These are phyloP conservation scores for Phaethornis superciliosus DNA, from an alignment of 2,113 vertebrate genomes.

Conservation along the genomic window DNA sequence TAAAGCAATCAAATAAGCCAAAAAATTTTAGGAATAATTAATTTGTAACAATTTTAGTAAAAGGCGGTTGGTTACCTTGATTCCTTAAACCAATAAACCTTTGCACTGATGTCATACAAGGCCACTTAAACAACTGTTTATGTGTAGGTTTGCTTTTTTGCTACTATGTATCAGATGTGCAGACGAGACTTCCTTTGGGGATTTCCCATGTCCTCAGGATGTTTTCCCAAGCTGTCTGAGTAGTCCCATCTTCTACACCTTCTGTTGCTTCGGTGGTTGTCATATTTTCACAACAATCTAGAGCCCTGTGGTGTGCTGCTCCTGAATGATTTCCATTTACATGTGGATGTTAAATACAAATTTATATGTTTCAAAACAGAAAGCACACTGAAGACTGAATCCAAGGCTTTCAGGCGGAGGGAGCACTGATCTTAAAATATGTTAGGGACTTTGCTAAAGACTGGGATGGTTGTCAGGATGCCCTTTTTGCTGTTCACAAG, in stretches of 20 bases:
- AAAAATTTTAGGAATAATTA: not conserved
- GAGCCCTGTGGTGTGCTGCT: not conserved
- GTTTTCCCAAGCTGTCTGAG: not conserved
- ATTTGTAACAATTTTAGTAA: not conserved
- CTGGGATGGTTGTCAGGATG: not conserved
- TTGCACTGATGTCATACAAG: not conserved
- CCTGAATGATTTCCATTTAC: not conserved
- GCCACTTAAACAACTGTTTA: not conserved
- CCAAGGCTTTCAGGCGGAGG: not conserved
- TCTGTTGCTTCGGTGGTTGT: not conserved
- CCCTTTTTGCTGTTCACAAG: not conserved
- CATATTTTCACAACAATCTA: not conserved
- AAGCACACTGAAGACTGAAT: not conserved
- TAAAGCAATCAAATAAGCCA: not conserved
- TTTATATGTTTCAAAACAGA: not conserved
- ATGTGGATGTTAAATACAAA: not conserved
- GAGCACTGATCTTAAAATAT: not conserved
- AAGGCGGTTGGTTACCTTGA: not conserved
- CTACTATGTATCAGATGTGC: not conserved
- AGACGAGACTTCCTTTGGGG: not conserved
- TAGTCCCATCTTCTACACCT: not conserved
- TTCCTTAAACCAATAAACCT: not conserved
- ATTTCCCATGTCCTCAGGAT: rapidly evolving
- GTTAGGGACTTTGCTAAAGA: not conserved
- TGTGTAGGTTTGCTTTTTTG: not conserved